Evolutionary conservation across 2,797 vertebrate species (phyloP), one percentile per base, ranked within the genome.

Genomic region (Orestias chungarensis): DNA sequence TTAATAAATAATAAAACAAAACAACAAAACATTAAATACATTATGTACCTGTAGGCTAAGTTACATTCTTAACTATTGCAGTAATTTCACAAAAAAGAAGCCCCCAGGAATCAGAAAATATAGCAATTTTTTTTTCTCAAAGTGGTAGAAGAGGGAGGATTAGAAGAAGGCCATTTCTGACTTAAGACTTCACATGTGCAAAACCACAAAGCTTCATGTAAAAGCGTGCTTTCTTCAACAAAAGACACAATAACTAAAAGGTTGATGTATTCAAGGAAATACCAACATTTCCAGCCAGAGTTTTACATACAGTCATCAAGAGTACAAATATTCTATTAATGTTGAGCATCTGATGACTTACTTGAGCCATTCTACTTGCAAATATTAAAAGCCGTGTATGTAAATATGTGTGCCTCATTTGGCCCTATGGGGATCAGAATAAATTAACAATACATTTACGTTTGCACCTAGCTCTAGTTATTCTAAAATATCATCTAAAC

Each of bases 181-280:
- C 85, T 92, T 85, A 88, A 92, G 91, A 91, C 86, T 86, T 90
- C 89, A 92, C 91, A 72, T 93, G 88, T 93, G 92, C 92, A 93
- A 92, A 93, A 92, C 79, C 91, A 93, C 92, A 92, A 92, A 89
- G 93, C 87, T 81, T 86, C 86, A 84, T 90, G 89, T 90, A 88
- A 91, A 91, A 92, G 87, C 87, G 87, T 86, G 88, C 88, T 84
- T 92, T 72, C 86, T 87, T 85, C 73, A 89, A 88, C 89, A 91
- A 91, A 87, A 91, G 73, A 88, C 73, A 84, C 50, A 84, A 72
- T 82, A 80, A 82, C 71, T 79, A 40, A 84, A 79, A 78, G 85
- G n/a, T 78, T 70, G 75, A 75, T 84, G 82, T 66, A 33, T 69
- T 49, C 1, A 29, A 74, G 43, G 35, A 79, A 75, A 55, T 68